A percentile compares a stretch with the other conserved stretches of the same genome.
Evolutionary conservation across 2,888 invertebrate genomes (phyloP).

Genomic region (Periphyllus acericola): DNA sequence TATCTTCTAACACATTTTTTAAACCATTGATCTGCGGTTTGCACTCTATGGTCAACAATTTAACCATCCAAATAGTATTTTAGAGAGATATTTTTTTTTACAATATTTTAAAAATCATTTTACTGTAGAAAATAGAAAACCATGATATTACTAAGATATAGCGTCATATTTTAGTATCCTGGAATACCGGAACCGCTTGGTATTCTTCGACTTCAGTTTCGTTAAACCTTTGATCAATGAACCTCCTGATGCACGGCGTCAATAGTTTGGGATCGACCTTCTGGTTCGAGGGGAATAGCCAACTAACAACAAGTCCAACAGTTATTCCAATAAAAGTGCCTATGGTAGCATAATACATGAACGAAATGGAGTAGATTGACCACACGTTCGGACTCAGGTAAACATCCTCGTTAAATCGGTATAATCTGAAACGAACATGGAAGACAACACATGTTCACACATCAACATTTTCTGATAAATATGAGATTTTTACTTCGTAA

Average conservation of each 20-base stretch:
- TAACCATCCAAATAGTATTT: too few relatives aligned
- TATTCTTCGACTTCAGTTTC: background rate
- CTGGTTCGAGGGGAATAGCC: conserved; percentile 71
- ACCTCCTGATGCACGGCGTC: conserved; percentile 71
- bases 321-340: conserved; percentile 75
- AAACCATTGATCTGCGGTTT: too few relatives aligned
- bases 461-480: too few relatives aligned
- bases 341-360: conserved; percentile 80
- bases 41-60: too few relatives aligned
- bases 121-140: too few relatives aligned
- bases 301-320: conserved; percentile 76
- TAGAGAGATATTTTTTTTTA: too few relatives aligned
- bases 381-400: conserved; percentile 53
- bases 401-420: conserved; percentile 43
- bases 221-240: conserved; percentile 65
- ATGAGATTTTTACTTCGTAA: too few relatives aligned
- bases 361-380: conserved; percentile 77
- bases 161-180: conserved; percentile 34
- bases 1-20: too few relatives aligned
- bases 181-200: background rate
- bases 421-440: conserved; percentile 18
- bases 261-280: conserved; percentile 73
- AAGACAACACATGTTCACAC: too few relatives aligned
- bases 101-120: too few relatives aligned
- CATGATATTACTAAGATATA: too few relatives aligned